phyloP scores from a whole-genome alignment of 1,140 invertebrate species.

The Chrysopa pallens region DNA sequence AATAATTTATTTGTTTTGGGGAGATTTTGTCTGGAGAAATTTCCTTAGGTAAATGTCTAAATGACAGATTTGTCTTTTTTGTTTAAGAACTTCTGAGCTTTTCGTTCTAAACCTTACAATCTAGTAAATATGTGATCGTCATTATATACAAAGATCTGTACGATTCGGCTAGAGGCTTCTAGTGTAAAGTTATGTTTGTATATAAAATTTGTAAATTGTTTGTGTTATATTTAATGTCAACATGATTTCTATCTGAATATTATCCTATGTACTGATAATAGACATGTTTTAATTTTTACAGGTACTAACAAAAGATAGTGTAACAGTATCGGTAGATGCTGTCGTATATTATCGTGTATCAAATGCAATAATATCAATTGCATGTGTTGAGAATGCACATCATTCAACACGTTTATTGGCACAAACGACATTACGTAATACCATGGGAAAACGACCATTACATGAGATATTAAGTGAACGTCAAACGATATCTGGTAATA shows the following conservation, averaged over 20 bases:
- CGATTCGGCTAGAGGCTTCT: no score
- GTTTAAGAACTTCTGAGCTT: no score
- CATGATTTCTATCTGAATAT: neutral
- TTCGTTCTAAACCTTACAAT: no score
- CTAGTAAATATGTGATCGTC: no score
- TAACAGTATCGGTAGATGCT: slow-evolving; percentile 87
- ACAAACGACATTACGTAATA: slow-evolving; percentile 83
- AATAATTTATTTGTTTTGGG: no score
- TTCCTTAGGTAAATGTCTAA: no score
- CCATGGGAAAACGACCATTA: slow-evolving; percentile 85
- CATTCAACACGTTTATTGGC: slow-evolving; percentile 78
- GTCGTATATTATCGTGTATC: slow-evolving; percentile 88
- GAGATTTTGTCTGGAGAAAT: no score
- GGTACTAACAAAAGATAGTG: slow-evolving; percentile 86
- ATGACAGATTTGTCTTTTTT: no score
- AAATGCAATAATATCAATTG: slow-evolving; percentile 90
- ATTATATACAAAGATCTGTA: no score
- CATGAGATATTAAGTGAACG: slow-evolving; percentile 91
- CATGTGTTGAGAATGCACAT: slow-evolving; percentile 92
- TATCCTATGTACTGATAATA: neutral
- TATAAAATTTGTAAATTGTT: neutral
- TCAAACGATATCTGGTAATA: slow-evolving; percentile 77
- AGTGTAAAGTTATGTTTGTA: neutral
- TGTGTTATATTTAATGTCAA: neutral
- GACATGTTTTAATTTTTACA: slow-evolving; percentile 18